Conservation (phyloP, 2,797 vertebrate genomes). For the Pseudochirops cupreus region DNA sequence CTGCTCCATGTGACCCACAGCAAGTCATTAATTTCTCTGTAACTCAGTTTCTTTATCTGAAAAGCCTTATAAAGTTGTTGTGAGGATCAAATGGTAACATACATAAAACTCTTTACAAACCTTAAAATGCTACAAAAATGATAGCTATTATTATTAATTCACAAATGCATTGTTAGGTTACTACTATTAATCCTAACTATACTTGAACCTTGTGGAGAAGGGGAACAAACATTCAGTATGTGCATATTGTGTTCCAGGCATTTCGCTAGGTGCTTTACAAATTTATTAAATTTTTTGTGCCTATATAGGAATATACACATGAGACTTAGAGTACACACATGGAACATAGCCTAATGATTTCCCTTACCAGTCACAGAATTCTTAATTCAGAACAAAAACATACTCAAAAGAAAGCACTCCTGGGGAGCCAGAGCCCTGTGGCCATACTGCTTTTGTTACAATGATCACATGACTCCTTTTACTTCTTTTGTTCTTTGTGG, state of each 20-base stretch:
- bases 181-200: not conserved
- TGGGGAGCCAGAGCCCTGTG: not conserved
- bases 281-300: not conserved
- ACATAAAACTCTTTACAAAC: not conserved
- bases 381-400: not conserved
- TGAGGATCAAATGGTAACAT: not conserved
- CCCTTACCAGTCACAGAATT: not conserved
- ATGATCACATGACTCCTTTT: not conserved
- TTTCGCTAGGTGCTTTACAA: not conserved
- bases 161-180: not conserved
- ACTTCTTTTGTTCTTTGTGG: not conserved
- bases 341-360: not conserved
- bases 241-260: not conserved
- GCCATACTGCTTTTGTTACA: not conserved
- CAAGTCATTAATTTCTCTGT: not conserved
- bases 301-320: not conserved
- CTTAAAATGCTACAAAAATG: not conserved
- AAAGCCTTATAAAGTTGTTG: not conserved
- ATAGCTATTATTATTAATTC: not conserved
- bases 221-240: not conserved
- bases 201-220: not conserved
- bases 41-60: not conserved
- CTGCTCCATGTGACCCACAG: not conserved
- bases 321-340: not conserved
- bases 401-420: not conserved